Base-by-base conservation (phyloP, 2,888 invertebrate genomes). In the Balanococcus diminutus region DNA sequence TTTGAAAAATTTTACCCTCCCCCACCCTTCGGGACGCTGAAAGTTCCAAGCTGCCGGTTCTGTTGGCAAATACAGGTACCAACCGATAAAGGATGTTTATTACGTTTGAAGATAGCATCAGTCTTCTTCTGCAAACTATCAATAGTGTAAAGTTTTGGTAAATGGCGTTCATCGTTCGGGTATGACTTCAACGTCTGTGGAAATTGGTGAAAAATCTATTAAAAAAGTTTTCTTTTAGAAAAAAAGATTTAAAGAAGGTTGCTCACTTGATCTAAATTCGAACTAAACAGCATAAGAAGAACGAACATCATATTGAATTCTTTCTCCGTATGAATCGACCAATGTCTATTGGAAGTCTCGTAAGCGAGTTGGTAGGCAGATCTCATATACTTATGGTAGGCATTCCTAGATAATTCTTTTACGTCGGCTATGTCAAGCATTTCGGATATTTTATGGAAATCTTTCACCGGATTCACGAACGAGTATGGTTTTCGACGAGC, bases 71-170 rank as follows among this genome's bases (percentile, higher is more conserved):
- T n/a, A n/a, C n/a, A 19, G 22, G 22, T 61, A 56, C 36, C 39
- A 81, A 31, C 75, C 22, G 75, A 31, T 14, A 42, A 28, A 32
- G 61, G n/a, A 11, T 82, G 11, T 6, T 61, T 51, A 9, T 9
- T 2, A 9, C 81, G 56, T 5, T 22, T 16, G 82, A 81, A 84
- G 14, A 87, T 81, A n/a, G 32, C 9, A 81, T 87, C 67, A 1
- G 84, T 87, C 9, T n/a, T 81, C 6, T n/a, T 42, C 32, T 87
- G 87, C 31, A 87, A 82, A 31, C 84, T 39, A 6, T 81, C 25
- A 5, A 87, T 82, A 6, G 82, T 67, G 72, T n/a, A 19, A 22
- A 86, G 16, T 32, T n/a, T 22, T 25, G 87, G 86, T 16, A 56
- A 56, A 9, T 87, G 32, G 6, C 39, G 32, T 25, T 83, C 22